Percentiles rank a stretch among this genome's conserved stretches.
Conservation (phyloP, 2,797 vertebrate genomes). For the Buceros bicornis region DNA sequence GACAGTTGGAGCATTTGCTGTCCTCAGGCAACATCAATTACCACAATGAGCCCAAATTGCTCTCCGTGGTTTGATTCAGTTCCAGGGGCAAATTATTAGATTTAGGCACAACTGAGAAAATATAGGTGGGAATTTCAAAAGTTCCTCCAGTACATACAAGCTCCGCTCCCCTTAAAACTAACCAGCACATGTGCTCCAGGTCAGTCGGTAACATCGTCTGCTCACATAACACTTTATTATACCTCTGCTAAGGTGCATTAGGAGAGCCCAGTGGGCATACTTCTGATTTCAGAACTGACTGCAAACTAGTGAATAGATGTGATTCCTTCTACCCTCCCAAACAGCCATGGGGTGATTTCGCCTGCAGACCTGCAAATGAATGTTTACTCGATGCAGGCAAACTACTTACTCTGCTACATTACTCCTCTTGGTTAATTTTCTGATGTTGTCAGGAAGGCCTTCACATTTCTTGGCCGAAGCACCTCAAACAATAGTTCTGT, state of each 20-base stretch:
- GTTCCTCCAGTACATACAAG: background rate
- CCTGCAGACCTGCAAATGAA: slow-evolving; percentile 16
- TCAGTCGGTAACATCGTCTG: background rate
- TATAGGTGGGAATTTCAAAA: slow-evolving; percentile 37
- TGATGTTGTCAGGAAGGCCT: background rate
- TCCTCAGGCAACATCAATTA: slow-evolving; percentile 63
- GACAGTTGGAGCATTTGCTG: slow-evolving; percentile 37
- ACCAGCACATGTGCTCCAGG: background rate
- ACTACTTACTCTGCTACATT: background rate
- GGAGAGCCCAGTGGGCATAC: slow-evolving; percentile 43
- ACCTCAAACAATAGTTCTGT: background rate
- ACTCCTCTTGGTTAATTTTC: background rate
- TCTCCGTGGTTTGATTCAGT: slow-evolving; percentile 29
- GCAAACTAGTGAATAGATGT: slow-evolving; percentile 24
- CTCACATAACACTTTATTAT: slow-evolving; percentile 38
- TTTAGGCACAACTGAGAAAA: slow-evolving; percentile 51
- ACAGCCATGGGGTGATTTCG: background rate
- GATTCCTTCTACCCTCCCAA: slow-evolving; percentile 4
- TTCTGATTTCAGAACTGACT: slow-evolving; percentile 49
- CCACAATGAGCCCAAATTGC: slow-evolving; percentile 26
- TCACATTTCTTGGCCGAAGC: background rate
- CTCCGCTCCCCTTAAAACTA: slow-evolving; percentile 6
- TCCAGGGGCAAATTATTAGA: slow-evolving; percentile 61
- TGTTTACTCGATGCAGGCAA: background rate
- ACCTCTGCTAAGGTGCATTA: background rate